Evolutionary conservation across 35 echinoderm and acorn worm species (phyloP), one percentile per base, ranked within the genome.

Genomic region (Stichopus chloronotus): DNA sequence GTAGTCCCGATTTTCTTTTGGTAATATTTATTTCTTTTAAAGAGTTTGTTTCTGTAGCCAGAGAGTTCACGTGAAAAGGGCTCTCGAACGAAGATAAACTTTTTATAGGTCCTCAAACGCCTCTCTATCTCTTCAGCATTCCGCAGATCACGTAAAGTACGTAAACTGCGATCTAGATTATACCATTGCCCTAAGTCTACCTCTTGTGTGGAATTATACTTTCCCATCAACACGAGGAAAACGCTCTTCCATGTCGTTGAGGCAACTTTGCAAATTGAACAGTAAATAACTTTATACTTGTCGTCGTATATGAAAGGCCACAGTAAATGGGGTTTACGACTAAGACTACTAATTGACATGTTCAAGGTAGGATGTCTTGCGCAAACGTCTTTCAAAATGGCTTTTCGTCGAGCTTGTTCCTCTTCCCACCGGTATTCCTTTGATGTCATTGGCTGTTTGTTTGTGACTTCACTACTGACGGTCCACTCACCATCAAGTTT

Each of bases 221-320:
- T 95, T 58, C 96, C 96, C 80, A 93, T 71, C 9, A 97, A 76
- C 12, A 97, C 96, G 9, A 95, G 91, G 78, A 97, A 95, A 17
- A 92, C 96, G 13, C 87, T 97, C 88, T 97, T 97, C 94, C 93
- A 95, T 54, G 94, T 93, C 19, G 96, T 95, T 7, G 96, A 97
- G 5, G 91, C 96, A 4, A 97, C 94, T 93, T 97, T 95, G 7
- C 91, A 94, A 56, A 97, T 80, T 69, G 69, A 86, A 14, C 79
- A 88, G 68, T 93, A 97, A 20, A 97, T 90, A 53, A 97, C 78
- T 19, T 81, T 86, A 43, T 97, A 95, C 57, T 90, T 90, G 56
- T 97, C 96, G 52, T 95, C 87, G 52, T 95, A 92, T 21, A 97
- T 95, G 25, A 90, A 93, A 25, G 94, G 94, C 93, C 96, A 95